These are phyloP conservation scores for Drosophila tsacasi DNA, from an alignment of 1,140 invertebrate species.

Conservation along the genomic window DNA sequence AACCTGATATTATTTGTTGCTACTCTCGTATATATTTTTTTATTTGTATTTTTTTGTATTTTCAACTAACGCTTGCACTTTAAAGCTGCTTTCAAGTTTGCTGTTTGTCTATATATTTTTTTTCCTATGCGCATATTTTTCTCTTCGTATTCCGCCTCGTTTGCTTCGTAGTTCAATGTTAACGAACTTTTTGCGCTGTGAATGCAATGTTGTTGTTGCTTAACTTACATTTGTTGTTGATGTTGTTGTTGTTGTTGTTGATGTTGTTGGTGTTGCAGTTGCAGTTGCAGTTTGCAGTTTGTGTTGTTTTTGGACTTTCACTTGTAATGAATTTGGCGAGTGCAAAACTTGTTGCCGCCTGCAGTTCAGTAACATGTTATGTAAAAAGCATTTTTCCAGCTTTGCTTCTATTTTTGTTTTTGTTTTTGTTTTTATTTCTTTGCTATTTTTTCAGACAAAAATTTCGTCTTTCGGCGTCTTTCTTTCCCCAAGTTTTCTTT, in stretches of 20 bases:
- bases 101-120: slow-evolving; percentile 19
- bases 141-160: slow-evolving; percentile 54
- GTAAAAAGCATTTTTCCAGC: slow-evolving; percentile 84
- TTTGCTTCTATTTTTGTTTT: slow-evolving; percentile 54
- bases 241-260: slow-evolving; percentile 28
- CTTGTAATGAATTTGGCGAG: slow-evolving; percentile 80
- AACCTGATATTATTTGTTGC: not conserved
- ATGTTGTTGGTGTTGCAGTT: slow-evolving; percentile 21
- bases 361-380: slow-evolving; percentile 85
- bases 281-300: slow-evolving; percentile 29
- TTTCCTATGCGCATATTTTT: slow-evolving; percentile 39
- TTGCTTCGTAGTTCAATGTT: slow-evolving; percentile 84
- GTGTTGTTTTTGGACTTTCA: slow-evolving; percentile 73
- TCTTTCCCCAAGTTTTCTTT: slow-evolving; percentile 48
- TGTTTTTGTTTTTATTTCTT: slow-evolving; percentile 28
- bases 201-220: slow-evolving; percentile 30
- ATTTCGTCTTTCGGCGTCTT: slow-evolving; percentile 21
- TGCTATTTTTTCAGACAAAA: slow-evolving; percentile 40
- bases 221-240: slow-evolving; percentile 7
- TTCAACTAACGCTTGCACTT: slow-evolving; percentile 16
- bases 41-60: slow-evolving; percentile 2
- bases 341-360: slow-evolving; percentile 65
- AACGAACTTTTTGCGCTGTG: slow-evolving; percentile 81
- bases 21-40: not conserved
- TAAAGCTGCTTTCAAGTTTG: slow-evolving; percentile 41